Evolutionary conservation across 2,797 vertebrate species (phyloP).

Genomic region (Spinus pinus): DNA sequence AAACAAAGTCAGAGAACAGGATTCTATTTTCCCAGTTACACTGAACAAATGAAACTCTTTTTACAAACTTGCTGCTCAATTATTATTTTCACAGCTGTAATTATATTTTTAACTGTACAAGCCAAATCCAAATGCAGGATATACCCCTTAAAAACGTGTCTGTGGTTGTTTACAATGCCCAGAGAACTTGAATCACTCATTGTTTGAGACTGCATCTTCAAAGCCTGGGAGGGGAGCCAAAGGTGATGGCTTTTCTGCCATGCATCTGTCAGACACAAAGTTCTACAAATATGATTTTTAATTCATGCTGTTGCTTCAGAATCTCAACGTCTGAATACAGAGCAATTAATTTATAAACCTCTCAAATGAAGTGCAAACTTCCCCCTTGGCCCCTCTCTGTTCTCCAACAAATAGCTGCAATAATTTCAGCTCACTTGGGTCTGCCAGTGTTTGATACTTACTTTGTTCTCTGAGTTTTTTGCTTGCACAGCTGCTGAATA

Average conservation of each 20-base stretch:
- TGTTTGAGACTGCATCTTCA: background rate
- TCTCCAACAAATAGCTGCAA: background rate
- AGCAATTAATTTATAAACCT: background rate
- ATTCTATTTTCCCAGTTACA: background rate
- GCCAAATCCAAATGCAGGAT: background rate
- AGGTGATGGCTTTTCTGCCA: background rate
- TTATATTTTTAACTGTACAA: background rate
- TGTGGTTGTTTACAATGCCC: background rate
- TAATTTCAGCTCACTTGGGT: background rate
- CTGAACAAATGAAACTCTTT: background rate
- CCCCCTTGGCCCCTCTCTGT: background rate
- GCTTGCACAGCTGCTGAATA: conserved; percentile 86
- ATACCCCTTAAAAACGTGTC: rapidly evolving
- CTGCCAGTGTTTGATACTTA: conserved; percentile 57
- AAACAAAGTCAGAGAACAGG: background rate
- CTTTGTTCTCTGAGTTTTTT: conserved; percentile 86
- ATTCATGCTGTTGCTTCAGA: background rate
- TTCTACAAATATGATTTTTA: background rate
- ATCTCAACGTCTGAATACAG: rapidly evolving
- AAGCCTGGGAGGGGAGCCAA: background rate
- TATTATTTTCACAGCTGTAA: background rate
- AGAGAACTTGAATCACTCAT: background rate
- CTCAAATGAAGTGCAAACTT: background rate
- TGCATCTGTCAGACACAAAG: background rate
- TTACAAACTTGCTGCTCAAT: background rate